Conservation (phyloP, 2,888 invertebrate species). For the Julus scanicus region DNA sequence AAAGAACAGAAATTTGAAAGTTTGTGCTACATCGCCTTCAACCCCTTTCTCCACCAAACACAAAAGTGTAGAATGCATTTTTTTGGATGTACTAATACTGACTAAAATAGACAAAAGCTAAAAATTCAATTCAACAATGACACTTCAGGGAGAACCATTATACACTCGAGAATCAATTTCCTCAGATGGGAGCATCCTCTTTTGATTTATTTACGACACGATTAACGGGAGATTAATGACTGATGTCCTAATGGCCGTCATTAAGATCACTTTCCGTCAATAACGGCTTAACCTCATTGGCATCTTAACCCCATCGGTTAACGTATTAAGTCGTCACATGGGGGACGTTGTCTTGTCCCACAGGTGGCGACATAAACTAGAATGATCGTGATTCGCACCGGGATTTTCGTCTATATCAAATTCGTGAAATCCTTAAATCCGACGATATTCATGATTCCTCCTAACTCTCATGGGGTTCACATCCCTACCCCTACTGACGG, state of each 20-base stretch:
- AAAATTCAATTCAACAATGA: neutral
- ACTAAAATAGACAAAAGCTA: too few species aligned
- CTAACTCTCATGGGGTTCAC: neutral
- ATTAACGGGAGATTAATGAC: conserved; percentile 26
- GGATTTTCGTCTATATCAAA: neutral
- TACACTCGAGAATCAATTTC: too few species aligned
- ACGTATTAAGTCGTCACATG: neutral
- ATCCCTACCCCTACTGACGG: neutral
- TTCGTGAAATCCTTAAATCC: neutral
- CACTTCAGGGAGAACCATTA: neutral
- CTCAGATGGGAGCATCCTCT: neutral
- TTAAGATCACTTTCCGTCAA: conserved; percentile 14
- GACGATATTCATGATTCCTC: too few species aligned
- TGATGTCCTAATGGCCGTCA: conserved; percentile 30
- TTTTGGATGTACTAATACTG: too few species aligned
- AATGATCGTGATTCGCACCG: neutral
- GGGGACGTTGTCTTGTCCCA: neutral
- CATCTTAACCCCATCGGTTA: neutral
- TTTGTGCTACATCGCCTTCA: too few species aligned
- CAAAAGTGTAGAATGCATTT: too few species aligned
- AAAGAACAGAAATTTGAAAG: too few species aligned
- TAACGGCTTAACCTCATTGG: neutral
- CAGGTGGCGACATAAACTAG: neutral
- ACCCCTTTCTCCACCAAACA: too few species aligned
- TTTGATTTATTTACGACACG: neutral